phyloP scores from a whole-genome alignment of 1,140 invertebrate genomes.

The Pseudobourletiella spinata region DNA sequence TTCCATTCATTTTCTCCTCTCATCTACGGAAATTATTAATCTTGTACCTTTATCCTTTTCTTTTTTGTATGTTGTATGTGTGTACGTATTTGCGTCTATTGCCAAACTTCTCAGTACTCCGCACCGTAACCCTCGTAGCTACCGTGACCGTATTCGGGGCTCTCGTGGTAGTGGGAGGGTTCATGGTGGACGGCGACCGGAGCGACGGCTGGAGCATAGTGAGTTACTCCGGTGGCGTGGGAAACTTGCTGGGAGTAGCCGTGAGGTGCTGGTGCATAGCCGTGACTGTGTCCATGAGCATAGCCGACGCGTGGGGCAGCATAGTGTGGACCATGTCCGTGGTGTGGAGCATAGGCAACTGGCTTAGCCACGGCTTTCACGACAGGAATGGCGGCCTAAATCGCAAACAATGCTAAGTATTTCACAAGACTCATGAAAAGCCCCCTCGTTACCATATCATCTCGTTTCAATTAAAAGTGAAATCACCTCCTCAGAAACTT shows the following conservation, averaged over 20 bases:
- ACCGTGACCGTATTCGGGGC: not conserved
- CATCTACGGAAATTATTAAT: not conserved
- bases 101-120: not conserved
- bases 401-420: too few species aligned
- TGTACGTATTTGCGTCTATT: too few species aligned
- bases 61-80: not conserved
- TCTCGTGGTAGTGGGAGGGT: not conserved
- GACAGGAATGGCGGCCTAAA: constrained; percentile 3
- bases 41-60: not conserved
- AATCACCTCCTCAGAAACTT: too few species aligned
- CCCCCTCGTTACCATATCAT: too few species aligned
- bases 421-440: too few species aligned
- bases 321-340: not conserved
- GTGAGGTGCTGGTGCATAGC: not conserved
- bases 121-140: not conserved
- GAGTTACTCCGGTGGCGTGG: not conserved
- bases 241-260: not conserved
- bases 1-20: not conserved
- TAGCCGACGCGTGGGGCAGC: too few species aligned
- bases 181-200: not conserved
- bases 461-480: too few species aligned
- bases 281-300: not conserved
- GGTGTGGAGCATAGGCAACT: constrained; percentile 5
- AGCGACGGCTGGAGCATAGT: not conserved
- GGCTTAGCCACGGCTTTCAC: constrained; percentile 2